Conservation (phyloP, 2,113 vertebrate genomes). For the Anoura caudifer region DNA sequence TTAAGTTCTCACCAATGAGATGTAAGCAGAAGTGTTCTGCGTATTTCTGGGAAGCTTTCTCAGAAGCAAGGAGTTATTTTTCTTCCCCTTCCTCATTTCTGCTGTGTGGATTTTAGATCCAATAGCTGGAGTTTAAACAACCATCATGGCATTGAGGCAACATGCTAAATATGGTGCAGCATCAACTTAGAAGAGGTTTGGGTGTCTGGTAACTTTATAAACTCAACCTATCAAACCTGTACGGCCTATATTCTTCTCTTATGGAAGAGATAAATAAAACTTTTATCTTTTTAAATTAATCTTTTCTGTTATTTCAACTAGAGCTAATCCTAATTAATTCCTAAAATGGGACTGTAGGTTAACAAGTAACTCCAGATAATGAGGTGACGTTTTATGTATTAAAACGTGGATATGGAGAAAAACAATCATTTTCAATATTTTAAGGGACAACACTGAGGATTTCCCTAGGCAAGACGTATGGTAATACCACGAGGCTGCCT, state of each 20-base stretch:
- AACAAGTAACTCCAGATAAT: background rate
- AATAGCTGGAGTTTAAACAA: background rate
- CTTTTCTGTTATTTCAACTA: background rate
- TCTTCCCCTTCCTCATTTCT: background rate
- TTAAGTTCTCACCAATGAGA: background rate
- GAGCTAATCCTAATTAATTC: background rate
- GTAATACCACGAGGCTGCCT: background rate
- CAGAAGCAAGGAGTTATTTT: slow-evolving; percentile 17
- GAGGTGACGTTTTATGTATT: background rate
- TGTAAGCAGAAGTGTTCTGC: background rate
- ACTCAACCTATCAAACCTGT: background rate
- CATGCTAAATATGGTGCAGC: background rate
- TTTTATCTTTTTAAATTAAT: background rate
- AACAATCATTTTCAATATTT: background rate
- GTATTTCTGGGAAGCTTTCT: slow-evolving; percentile 27
- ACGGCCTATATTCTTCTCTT: background rate
- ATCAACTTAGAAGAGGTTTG: background rate
- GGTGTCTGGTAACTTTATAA: background rate
- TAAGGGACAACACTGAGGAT: background rate
- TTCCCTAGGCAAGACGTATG: background rate
- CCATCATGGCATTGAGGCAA: background rate
- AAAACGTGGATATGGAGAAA: background rate
- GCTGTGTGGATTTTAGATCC: background rate
- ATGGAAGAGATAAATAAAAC: background rate
- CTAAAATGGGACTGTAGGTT: slow-evolving; percentile 1